A percentile compares a stretch with the other conserved stretches of the same genome.
These are phyloP conservation scores for Cylloceria caligata DNA, from an alignment of 2,888 invertebrate genomes.

Conservation along the genomic window DNA sequence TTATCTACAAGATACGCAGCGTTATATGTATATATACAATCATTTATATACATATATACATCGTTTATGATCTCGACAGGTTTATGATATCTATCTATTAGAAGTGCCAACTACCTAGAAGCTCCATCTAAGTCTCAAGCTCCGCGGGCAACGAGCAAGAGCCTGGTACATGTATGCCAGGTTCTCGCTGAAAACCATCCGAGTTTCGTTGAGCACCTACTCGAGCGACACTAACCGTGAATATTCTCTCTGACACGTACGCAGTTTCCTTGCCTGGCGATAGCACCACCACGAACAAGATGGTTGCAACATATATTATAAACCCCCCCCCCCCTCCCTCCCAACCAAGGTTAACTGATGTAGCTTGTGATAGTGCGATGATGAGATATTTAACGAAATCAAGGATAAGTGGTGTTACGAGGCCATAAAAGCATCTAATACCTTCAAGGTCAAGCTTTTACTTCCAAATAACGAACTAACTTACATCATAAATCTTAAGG, in stretches of 20 bases:
- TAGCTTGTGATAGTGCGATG: conserved; percentile 30
- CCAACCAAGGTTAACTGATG: not conserved
- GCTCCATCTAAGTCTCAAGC: conserved; percentile 25
- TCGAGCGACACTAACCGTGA: not conserved
- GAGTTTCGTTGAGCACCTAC: conserved; percentile 20
- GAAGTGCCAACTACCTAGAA: conserved; percentile 24
- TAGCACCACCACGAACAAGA: conserved; percentile 26
- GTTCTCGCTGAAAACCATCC: too few relatives aligned
- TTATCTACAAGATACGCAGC: not conserved
- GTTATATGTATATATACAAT: too few relatives aligned
- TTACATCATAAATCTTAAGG: not conserved
- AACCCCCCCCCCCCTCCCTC: not conserved
- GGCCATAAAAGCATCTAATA: conserved; percentile 11
- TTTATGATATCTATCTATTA: not conserved
- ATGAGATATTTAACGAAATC: conserved; percentile 56
- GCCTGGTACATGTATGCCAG: conserved; percentile 11
- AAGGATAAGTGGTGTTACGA: conserved; percentile 19
- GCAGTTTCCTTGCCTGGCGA: conserved; percentile 44
- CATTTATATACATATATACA: too few relatives aligned
- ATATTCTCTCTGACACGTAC: conserved; percentile 36
- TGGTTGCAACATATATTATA: conserved; percentile 42
- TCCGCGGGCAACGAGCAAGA: conserved; percentile 27
- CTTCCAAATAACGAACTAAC: not conserved
- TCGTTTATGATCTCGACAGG: not conserved
- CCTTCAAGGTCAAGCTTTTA: not conserved